Conservation (phyloP, 2,888 invertebrate species). For the Sycophila texana region DNA sequence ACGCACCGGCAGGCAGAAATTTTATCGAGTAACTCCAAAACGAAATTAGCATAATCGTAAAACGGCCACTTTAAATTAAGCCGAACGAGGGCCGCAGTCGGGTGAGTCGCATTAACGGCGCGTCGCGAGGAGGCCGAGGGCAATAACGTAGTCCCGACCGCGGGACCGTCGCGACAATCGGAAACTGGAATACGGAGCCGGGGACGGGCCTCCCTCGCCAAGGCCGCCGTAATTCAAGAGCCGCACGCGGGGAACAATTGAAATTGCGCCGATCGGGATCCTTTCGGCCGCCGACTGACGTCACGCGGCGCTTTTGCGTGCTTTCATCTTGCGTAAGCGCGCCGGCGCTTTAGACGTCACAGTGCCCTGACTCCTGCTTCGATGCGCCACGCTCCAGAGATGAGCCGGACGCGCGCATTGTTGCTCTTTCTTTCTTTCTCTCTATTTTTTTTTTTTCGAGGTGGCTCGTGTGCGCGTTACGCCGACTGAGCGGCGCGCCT, state of each 20-base stretch:
- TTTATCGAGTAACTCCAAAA: no score
- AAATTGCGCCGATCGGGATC: constrained; percentile 6
- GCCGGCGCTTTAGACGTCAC: not conserved
- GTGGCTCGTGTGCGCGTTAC: not conserved
- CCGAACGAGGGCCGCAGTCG: no score
- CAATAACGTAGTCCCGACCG: no score
- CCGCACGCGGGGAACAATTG: constrained; percentile 4
- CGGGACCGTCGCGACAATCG: not conserved
- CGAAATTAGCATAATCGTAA: no score
- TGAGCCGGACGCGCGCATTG: constrained; percentile 6
- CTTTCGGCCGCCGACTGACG: not conserved
- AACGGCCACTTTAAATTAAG: no score
- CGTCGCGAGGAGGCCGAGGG: no score
- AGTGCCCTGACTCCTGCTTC: not conserved
- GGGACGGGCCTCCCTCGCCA: not conserved
- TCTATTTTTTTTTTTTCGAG: not conserved
- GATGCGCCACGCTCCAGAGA: constrained; percentile 12
- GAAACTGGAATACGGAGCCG: not conserved
- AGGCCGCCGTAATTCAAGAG: constrained; percentile 18
- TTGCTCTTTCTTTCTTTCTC: no score
- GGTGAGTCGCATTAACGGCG: no score
- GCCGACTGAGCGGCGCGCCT: not conserved
- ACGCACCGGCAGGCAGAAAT: no score
- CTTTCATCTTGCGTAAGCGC: constrained; percentile 43
- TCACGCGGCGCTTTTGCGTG: constrained; percentile 21